A percentile compares a stretch with the other conserved stretches of the same genome.
Conservation (phyloP, 2,888 invertebrate genomes). For the Tetragonula carbonaria region DNA sequence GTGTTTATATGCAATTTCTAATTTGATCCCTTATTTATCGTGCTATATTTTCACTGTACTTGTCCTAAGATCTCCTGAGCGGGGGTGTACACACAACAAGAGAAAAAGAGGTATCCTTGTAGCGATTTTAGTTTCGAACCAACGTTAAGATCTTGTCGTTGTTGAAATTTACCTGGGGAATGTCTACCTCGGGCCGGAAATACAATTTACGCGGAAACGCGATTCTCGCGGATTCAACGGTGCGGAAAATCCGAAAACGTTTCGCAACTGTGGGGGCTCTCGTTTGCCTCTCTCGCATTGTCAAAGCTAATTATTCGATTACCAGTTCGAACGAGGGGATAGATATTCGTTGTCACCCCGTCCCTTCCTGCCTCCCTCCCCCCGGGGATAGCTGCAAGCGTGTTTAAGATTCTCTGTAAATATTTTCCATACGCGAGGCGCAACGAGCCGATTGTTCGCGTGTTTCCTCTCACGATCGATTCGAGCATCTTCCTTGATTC, state of each 20-base stretch:
- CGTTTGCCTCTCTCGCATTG: neutral
- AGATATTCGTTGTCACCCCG: neutral
- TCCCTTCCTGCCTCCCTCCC: too few relatives aligned
- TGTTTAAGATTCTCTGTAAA: neutral
- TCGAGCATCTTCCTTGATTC: neutral
- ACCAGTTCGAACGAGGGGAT: neutral
- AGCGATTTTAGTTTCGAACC: neutral
- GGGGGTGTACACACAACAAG: too few relatives aligned
- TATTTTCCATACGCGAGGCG: neutral
- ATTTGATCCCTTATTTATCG: too few relatives aligned
- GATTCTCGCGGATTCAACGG: neutral
- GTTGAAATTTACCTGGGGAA: neutral
- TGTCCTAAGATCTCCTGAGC: too few relatives aligned
- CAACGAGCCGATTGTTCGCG: neutral
- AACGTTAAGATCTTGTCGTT: neutral
- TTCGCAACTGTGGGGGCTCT: neutral
- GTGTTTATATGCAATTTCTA: too few relatives aligned
- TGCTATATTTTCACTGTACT: too few relatives aligned
- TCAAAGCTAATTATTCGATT: neutral
- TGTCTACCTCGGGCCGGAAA: neutral
- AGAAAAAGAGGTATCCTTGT: neutral
- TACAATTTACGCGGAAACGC: neutral
- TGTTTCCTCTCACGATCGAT: neutral
- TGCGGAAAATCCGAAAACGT: neutral
- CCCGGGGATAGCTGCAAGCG: neutral